phyloP scores from a whole-genome alignment of 2,113 vertebrate species.

The Coptodon bakossiorum region DNA sequence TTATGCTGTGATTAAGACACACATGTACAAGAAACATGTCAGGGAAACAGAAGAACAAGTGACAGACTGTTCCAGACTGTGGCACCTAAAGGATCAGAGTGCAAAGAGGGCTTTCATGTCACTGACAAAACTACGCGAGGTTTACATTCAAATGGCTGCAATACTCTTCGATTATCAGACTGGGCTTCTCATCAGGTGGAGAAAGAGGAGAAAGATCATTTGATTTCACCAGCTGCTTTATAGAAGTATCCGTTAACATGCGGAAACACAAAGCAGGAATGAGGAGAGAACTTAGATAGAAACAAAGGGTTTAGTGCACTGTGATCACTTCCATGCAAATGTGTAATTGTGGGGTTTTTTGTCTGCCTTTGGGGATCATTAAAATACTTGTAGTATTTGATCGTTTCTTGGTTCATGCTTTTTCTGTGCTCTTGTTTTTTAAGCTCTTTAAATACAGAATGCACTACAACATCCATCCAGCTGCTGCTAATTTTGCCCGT shows the following conservation, averaged over 20 bases:
- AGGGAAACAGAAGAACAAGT: background rate
- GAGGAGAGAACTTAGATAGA: background rate
- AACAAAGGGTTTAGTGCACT: background rate
- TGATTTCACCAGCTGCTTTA: background rate
- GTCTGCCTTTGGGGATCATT: background rate
- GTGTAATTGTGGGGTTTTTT: background rate
- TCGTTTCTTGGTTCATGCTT: background rate
- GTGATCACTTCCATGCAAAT: background rate
- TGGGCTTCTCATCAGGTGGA: background rate
- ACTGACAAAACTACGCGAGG: background rate
- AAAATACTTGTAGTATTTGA: background rate
- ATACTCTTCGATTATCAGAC: background rate
- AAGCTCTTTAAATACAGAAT: background rate
- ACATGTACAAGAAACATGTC: conserved; percentile 7
- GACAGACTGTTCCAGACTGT: conserved; percentile 33
- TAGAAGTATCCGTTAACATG: background rate
- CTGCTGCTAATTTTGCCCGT: background rate
- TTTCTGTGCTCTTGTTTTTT: background rate
- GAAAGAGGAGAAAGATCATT: background rate
- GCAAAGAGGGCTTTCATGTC: conserved; percentile 11
- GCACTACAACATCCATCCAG: background rate
- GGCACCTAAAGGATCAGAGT: conserved; percentile 27
- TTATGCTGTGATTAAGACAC: conserved; percentile 46
- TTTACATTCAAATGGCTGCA: background rate
- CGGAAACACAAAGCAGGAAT: background rate